phyloP scores from a whole-genome alignment of 2,888 invertebrate species.

The Cataglyphis livida region DNA sequence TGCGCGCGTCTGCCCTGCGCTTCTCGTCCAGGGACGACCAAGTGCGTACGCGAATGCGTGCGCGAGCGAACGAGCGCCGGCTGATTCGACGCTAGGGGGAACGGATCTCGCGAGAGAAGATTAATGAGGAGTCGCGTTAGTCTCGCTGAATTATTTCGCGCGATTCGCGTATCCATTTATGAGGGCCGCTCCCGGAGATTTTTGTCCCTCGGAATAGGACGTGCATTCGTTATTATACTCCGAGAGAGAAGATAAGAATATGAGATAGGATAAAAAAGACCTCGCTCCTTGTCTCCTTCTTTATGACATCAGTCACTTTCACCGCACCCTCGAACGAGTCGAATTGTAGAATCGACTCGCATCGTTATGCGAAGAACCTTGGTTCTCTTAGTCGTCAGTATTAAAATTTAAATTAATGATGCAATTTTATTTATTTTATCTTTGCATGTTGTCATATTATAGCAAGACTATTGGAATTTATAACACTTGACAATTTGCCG shows the following conservation, averaged over 20 bases:
- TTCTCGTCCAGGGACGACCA: slow-evolving; percentile 45
- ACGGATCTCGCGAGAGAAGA: slow-evolving; percentile 43
- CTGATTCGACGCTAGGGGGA: slow-evolving; percentile 22
- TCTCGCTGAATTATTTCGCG: slow-evolving; percentile 53
- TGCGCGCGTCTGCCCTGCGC: slow-evolving; percentile 47
- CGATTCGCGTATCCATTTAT: slow-evolving; percentile 49
- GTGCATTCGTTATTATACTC: slow-evolving; percentile 20
- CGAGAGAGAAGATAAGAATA: slow-evolving; percentile 19
- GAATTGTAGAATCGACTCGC: slow-evolving; percentile 1
- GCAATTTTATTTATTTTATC: neutral
- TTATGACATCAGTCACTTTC: slow-evolving; percentile 21
- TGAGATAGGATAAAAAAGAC: neutral
- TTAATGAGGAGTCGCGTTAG: slow-evolving; percentile 52
- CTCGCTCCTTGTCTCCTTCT: neutral
- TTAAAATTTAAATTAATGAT: neutral
- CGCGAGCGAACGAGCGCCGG: slow-evolving; percentile 11
- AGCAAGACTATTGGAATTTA: neutral
- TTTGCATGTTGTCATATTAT: neutral
- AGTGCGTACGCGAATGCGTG: neutral
- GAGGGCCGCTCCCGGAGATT: slow-evolving; percentile 47
- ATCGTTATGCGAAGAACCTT: neutral
- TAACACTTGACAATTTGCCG: no score
- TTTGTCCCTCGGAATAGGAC: slow-evolving; percentile 36
- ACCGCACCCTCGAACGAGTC: neutral
- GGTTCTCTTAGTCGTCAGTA: neutral